Evolutionary conservation across 2,888 invertebrate species (phyloP).

Genomic region (Idaea aversata): DNA sequence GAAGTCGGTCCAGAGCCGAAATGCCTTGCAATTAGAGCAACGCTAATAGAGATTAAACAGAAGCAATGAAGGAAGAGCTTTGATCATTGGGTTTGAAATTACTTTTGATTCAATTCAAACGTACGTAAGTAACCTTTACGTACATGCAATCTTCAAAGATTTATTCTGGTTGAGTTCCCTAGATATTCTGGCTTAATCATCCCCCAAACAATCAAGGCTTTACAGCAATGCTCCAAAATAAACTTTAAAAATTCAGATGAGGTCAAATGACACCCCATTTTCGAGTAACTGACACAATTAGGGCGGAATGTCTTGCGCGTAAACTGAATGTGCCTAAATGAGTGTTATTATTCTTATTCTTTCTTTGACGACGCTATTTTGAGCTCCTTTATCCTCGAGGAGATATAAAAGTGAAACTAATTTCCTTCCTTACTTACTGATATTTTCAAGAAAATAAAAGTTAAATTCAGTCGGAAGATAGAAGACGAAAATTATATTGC

Average conservation of each 20-base stretch:
- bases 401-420: constrained; percentile 30
- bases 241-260: constrained; percentile 27
- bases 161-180: background rate
- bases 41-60: background rate
- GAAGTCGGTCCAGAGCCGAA: background rate
- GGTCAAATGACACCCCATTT: constrained; percentile 32
- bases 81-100: too few species aligned
- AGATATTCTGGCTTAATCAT: background rate
- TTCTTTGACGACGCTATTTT: constrained; percentile 31
- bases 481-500: background rate
- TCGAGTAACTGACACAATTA: constrained; percentile 28
- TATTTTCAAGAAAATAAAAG: background rate
- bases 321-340: constrained; percentile 34
- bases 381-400: constrained; percentile 25
- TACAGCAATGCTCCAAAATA: constrained; percentile 22
- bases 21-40: background rate
- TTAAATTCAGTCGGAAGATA: background rate
- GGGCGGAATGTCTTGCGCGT: constrained; percentile 28
- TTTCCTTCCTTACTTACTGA: constrained; percentile 15
- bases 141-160: background rate
- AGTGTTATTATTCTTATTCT: constrained; percentile 33
- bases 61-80: background rate
- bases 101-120: too few species aligned
- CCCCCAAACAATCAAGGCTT: constrained; percentile 1
- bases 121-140: too few species aligned